These are phyloP conservation scores for Petroica traversi DNA, from an alignment of 2,113 vertebrate species.

Conservation along the genomic window DNA sequence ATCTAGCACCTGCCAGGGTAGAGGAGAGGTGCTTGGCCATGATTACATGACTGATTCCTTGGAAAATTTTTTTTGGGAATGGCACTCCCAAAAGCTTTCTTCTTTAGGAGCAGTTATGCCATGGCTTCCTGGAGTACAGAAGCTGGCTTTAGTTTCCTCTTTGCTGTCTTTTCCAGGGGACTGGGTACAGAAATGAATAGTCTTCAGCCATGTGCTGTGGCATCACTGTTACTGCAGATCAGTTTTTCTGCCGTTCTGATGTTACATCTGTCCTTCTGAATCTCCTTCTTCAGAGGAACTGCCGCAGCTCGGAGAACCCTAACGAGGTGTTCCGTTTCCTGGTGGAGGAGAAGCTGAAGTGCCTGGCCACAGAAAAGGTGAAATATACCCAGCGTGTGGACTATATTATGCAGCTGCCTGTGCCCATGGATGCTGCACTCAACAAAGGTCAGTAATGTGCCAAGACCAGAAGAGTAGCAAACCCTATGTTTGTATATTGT, in stretches of 20 bases:
- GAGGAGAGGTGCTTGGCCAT: not conserved
- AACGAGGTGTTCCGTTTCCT: slow-evolving; percentile 97
- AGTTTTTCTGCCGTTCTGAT: not conserved
- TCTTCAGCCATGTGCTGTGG: not conserved
- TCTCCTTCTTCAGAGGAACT: slow-evolving; percentile 85
- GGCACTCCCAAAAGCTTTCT: too few species aligned
- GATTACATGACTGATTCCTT: not conserved
- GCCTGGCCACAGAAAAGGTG: slow-evolving; percentile 94
- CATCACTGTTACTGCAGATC: not conserved
- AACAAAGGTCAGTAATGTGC: slow-evolving; percentile 85
- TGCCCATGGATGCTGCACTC: slow-evolving; percentile 95
- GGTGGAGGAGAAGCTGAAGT: slow-evolving; percentile 96
- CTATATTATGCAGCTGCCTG: slow-evolving; percentile 95
- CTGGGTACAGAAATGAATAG: not conserved
- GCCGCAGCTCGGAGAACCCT: slow-evolving; percentile 92
- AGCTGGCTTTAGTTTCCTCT: not conserved
- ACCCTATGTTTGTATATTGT: not conserved
- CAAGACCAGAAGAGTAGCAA: not conserved
- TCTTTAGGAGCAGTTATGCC: not conserved
- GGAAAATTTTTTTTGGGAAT: not conserved
- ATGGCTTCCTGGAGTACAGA: not conserved
- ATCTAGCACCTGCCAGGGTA: not conserved
- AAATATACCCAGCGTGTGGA: slow-evolving; percentile 98
- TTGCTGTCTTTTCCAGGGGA: not conserved
- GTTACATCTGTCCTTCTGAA: not conserved